A percentile compares a stretch with the other conserved stretches of the same genome.
Conservation (phyloP, 2,797 vertebrate genomes). For the Hippocampus kuda region DNA sequence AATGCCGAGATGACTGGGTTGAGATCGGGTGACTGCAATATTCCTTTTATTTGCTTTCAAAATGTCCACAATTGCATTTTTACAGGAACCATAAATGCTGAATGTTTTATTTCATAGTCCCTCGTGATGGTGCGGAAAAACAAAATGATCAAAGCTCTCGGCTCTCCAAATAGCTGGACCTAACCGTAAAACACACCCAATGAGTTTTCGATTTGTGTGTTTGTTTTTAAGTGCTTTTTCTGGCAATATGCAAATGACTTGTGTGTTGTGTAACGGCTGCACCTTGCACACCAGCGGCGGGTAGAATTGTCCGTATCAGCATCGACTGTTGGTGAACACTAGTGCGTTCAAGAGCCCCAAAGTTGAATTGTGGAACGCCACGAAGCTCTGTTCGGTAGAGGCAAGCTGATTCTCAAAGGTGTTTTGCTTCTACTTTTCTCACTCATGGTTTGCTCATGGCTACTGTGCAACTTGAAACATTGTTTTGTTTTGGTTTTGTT, state of each 20-base stretch:
- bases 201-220: not conserved
- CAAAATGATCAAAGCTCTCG: not conserved
- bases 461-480: slow-evolving; percentile 60
- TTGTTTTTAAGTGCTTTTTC: not conserved
- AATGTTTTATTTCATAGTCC: too few species aligned
- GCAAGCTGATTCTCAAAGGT: slow-evolving; percentile 46
- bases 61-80: not conserved
- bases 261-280: slow-evolving; percentile 55
- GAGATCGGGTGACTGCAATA: too few species aligned
- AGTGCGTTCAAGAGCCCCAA: slow-evolving; percentile 9
- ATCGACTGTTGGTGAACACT: not conserved
- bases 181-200: not conserved
- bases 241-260: slow-evolving; percentile 18
- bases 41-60: too few species aligned
- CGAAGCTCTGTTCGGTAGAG: not conserved
- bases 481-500: slow-evolving; percentile 54
- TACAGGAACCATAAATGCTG: not conserved
- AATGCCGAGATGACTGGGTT: too few species aligned
- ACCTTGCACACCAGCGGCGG: slow-evolving; percentile 55
- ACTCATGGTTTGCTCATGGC: slow-evolving; percentile 44
- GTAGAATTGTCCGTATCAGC: not conserved
- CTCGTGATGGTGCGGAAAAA: not conserved
- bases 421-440: slow-evolving; percentile 38
- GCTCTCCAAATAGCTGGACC: not conserved
- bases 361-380: not conserved